Percentiles rank a stretch among this genome's conserved stretches.
Conservation (phyloP, 2,113 vertebrate genomes). For the Tupaia tana region DNA sequence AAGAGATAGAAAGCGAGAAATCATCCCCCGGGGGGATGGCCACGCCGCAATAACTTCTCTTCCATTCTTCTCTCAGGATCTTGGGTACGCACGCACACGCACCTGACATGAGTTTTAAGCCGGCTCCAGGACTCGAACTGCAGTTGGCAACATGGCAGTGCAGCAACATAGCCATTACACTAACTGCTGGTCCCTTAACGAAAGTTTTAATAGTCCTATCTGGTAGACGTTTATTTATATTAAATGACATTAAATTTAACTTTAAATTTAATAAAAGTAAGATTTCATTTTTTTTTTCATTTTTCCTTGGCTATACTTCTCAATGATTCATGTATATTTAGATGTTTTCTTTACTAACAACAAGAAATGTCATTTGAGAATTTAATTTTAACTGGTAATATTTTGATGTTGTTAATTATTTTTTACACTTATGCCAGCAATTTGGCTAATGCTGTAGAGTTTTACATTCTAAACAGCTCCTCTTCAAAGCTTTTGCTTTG, state of each 20-base stretch:
- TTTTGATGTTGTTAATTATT: constrained; percentile 70
- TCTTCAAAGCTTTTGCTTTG: constrained; percentile 51
- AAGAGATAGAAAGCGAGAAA: too few relatives aligned
- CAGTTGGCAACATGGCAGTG: too few relatives aligned
- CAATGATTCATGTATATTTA: constrained; percentile 36
- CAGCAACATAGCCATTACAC: too few relatives aligned
- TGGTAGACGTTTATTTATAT: not conserved
- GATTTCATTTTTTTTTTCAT: constrained; percentile 1
- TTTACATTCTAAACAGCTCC: constrained; percentile 24
- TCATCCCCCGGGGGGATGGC: too few relatives aligned
- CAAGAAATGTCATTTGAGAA: constrained; percentile 27
- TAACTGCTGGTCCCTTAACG: not conserved
- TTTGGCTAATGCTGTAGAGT: not conserved
- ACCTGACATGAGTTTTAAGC: too few relatives aligned
- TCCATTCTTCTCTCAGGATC: too few relatives aligned
- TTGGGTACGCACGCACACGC: too few relatives aligned
- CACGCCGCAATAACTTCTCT: too few relatives aligned
- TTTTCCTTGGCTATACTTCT: not conserved
- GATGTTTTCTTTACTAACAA: constrained; percentile 34
- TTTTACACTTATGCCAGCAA: constrained; percentile 55
- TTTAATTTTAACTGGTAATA: constrained; percentile 63
- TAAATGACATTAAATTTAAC: not conserved
- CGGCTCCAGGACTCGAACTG: too few relatives aligned
- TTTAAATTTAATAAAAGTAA: constrained; percentile 16
- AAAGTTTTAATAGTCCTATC: not conserved